Evolutionary conservation across 2,113 vertebrate species (phyloP).

Genomic region (Nyctibius bracteatus): DNA sequence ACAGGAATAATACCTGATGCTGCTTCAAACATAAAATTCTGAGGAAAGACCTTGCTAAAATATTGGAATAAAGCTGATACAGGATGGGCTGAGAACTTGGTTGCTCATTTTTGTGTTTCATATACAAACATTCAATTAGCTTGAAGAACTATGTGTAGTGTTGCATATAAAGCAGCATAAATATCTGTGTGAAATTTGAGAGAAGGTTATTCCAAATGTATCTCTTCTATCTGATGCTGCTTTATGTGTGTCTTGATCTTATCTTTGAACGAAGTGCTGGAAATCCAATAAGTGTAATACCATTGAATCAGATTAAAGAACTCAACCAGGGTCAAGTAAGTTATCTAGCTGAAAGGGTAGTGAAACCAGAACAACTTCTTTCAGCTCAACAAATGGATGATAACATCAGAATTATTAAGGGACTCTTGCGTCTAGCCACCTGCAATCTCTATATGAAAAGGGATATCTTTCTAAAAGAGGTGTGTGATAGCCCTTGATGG

Average conservation of each 20-base stretch:
- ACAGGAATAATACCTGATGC: neutral
- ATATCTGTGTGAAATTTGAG: neutral
- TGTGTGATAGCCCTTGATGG: neutral
- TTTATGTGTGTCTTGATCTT: neutral
- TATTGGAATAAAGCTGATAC: neutral
- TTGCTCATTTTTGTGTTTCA: neutral
- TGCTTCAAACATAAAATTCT: neutral
- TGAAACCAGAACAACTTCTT: neutral
- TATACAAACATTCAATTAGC: neutral
- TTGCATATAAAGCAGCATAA: neutral
- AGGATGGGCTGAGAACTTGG: neutral
- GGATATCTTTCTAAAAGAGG: neutral
- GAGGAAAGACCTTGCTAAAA: neutral
- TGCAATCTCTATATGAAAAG: neutral
- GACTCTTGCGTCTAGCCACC: neutral
- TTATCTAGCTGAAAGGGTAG: neutral
- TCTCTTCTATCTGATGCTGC: neutral
- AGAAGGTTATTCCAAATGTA: neutral
- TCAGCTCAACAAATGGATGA: neutral
- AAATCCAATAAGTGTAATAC: neutral
- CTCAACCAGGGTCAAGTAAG: neutral
- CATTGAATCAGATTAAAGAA: neutral
- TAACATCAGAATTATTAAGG: neutral
- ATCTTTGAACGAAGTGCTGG: neutral
- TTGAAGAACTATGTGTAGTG: neutral